Conservation (phyloP, 2,888 invertebrate species). For the Branchinecta sandiegonensis region DNA sequence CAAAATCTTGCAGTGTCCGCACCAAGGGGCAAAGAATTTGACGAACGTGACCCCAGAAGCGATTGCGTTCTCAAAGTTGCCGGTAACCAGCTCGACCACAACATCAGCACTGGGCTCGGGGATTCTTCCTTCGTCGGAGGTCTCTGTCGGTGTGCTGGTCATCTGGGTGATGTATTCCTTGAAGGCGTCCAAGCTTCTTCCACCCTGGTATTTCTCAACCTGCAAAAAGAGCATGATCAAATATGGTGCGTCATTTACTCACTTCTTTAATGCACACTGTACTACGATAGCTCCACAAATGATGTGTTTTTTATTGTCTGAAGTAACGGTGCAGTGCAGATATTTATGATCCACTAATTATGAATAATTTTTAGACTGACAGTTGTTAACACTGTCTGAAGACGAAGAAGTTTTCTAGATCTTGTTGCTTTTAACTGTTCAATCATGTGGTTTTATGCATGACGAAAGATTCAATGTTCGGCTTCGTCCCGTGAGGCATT, state of each 20-base stretch:
- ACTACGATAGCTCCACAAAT: too few species aligned
- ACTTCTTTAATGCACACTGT: too few species aligned
- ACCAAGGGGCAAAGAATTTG: conserved; percentile 81
- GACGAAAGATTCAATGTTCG: too few species aligned
- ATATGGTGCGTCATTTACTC: not conserved
- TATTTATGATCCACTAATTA: too few species aligned
- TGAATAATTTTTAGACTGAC: too few species aligned
- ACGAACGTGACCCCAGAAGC: conserved; percentile 60
- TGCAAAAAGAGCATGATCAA: conserved; percentile 31
- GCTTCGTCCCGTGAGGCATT: too few species aligned
- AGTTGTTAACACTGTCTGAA: too few species aligned
- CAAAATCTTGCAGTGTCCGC: conserved; percentile 71
- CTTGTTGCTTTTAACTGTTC: too few species aligned
- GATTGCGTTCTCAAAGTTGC: conserved; percentile 54
- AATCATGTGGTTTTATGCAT: too few species aligned
- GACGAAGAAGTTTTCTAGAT: too few species aligned
- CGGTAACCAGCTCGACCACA: conserved; percentile 49
- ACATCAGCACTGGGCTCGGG: conserved; percentile 35
- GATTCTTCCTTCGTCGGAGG: conserved; percentile 31
- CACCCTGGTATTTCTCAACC: conserved; percentile 60
- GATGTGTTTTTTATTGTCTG: too few species aligned
- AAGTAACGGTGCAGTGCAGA: too few species aligned
- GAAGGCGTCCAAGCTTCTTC: conserved; percentile 50
- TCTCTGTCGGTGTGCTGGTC: conserved; percentile 37
- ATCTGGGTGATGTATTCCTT: conserved; percentile 56